phyloP scores from a whole-genome alignment of 2,113 vertebrate genomes.

The Bucco capensis region DNA sequence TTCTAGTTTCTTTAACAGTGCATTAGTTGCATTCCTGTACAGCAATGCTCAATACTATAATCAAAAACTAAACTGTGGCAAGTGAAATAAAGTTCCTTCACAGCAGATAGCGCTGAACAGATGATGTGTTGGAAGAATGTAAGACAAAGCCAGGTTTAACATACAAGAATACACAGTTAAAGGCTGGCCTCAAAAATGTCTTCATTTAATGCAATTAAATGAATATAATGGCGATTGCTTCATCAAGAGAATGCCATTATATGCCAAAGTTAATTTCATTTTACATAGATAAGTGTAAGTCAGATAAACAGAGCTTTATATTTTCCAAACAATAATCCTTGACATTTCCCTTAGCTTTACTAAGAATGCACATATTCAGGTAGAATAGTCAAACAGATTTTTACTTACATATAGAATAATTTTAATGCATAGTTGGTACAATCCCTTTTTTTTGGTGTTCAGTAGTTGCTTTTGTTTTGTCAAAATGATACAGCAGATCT shows the following conservation, averaged over 20 bases:
- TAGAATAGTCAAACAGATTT: neutral
- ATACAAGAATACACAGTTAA: neutral
- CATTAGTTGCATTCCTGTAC: neutral
- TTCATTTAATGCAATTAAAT: neutral
- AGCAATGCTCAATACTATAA: neutral
- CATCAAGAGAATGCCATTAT: neutral
- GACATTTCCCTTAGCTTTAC: slow-evolving; percentile 43
- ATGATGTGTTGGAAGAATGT: neutral
- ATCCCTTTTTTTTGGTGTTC: slow-evolving; percentile 59
- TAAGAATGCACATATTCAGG: slow-evolving; percentile 24
- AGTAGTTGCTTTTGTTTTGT: slow-evolving; percentile 53
- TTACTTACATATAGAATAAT: neutral
- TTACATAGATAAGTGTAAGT: neutral
- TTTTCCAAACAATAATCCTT: slow-evolving; percentile 3
- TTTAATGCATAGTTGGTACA: slow-evolving; percentile 55
- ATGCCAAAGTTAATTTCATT: neutral
- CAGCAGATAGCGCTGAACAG: neutral
- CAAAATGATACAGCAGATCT: slow-evolving; percentile 52
- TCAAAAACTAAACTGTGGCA: neutral
- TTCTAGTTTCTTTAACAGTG: neutral
- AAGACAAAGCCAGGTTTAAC: neutral
- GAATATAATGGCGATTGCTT: neutral
- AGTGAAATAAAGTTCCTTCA: neutral
- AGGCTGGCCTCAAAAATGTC: neutral
- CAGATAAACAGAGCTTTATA: neutral